Evolutionary conservation across 2,797 vertebrate genomes (phyloP).

Genomic region (Anguilla megastoma): DNA sequence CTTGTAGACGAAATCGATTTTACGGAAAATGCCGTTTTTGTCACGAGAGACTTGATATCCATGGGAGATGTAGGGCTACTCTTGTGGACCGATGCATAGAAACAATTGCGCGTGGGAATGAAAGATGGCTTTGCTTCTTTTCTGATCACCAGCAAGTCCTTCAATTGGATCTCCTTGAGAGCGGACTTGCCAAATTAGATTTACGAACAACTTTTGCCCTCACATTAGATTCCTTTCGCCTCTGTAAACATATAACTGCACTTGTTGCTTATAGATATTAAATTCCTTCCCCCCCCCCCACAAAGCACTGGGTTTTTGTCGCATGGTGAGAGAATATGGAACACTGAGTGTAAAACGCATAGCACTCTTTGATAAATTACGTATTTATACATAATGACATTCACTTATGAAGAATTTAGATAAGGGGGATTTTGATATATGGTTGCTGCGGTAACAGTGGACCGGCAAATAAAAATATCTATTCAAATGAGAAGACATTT

Average conservation of each 20-base stretch:
- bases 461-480: neutral
- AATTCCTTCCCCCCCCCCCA: neutral
- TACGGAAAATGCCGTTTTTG: neutral
- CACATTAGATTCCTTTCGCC: neutral
- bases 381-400: neutral
- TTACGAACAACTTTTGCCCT: neutral
- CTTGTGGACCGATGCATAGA: conserved; percentile 13
- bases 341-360: neutral
- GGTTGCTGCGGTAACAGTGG: neutral
- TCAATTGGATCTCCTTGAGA: neutral
- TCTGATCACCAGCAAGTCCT: neutral
- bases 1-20: neutral
- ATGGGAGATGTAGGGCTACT: neutral
- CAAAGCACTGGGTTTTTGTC: neutral
- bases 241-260: neutral
- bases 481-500: neutral
- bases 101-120: neutral
- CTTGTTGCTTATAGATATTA: neutral
- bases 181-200: neutral
- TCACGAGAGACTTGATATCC: neutral
- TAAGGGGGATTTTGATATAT: neutral
- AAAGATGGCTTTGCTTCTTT: neutral
- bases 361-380: neutral
- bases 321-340: neutral
- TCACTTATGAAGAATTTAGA: neutral